phyloP scores from a whole-genome alignment of 2,797 vertebrate genomes.

The Tympanoctomys barrerae region DNA sequence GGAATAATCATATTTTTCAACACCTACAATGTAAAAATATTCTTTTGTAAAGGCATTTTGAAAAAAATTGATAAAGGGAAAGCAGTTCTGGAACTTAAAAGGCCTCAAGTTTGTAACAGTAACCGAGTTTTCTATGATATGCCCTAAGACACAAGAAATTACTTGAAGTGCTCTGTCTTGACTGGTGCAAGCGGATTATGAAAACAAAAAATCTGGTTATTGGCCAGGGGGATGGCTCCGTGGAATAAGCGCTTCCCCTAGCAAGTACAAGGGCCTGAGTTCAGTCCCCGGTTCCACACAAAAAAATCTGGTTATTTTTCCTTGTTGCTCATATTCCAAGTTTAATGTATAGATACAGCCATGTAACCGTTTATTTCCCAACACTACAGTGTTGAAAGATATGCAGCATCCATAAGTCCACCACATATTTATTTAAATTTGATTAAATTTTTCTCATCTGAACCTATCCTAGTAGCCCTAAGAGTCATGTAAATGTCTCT shows the following conservation, averaged over 20 bases:
- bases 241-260: too few species aligned
- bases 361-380: neutral
- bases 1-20: constrained; percentile 23
- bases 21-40: constrained; percentile 39
- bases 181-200: constrained; percentile 41
- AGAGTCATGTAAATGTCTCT: constrained; percentile 48
- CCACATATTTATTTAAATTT: constrained; percentile 31
- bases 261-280: too few species aligned
- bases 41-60: constrained; percentile 31
- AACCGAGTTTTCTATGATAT: constrained; percentile 13
- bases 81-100: constrained; percentile 58
- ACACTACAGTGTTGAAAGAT: constrained; percentile 48
- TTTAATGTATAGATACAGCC: constrained; percentile 37
- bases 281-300: neutral
- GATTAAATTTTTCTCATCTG: constrained; percentile 41
- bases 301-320: constrained; percentile 44
- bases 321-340: constrained; percentile 45
- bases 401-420: neutral
- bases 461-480: neutral
- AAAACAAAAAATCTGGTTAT: neutral
- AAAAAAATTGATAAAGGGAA: constrained; percentile 26
- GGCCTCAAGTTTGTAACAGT: constrained; percentile 22
- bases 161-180: neutral
- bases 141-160: constrained; percentile 44
- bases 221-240: too few species aligned